phyloP scores from a whole-genome alignment of 2,113 vertebrate genomes.

The Strix uralensis region DNA sequence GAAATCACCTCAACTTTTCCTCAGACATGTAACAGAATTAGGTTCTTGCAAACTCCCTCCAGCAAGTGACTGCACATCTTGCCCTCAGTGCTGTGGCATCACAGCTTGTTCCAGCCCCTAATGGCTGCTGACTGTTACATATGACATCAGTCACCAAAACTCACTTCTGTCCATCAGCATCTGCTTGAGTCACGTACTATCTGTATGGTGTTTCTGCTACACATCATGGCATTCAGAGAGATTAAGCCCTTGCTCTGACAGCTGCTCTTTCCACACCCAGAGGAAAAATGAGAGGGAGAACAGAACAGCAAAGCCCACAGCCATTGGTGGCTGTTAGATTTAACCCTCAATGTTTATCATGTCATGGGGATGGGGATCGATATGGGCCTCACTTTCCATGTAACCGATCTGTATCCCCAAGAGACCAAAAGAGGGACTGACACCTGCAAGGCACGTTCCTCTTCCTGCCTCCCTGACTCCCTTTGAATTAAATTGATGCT shows the following conservation, averaged over 20 bases:
- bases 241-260: neutral
- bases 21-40: neutral
- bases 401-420: neutral
- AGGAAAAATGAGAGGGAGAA: neutral
- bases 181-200: neutral
- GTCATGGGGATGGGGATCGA: neutral
- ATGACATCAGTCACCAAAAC: neutral
- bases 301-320: neutral
- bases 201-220: neutral
- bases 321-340: neutral
- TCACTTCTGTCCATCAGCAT: neutral
- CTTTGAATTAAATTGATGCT: neutral
- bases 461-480: neutral
- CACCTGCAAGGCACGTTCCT: accelerated
- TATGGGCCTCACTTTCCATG: neutral
- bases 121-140: neutral
- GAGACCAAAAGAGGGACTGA: neutral
- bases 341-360: neutral
- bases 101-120: neutral
- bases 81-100: neutral
- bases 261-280: neutral
- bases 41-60: neutral
- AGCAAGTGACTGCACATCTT: neutral
- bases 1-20: neutral
- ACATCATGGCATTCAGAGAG: neutral